Conservation (phyloP, 1,140 invertebrate species). For the Odontomachus brunneus region DNA sequence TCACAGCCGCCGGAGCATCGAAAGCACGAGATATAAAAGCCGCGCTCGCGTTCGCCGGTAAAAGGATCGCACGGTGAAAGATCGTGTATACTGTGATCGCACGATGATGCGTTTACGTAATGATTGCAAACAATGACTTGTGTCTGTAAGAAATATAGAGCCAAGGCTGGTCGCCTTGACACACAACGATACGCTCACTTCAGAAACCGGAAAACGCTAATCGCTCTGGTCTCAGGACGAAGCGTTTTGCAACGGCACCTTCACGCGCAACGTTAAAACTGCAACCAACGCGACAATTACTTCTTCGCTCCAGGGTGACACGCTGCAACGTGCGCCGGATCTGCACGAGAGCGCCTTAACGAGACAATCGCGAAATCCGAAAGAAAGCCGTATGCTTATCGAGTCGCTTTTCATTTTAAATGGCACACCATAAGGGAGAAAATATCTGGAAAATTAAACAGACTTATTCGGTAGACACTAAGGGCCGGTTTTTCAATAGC, state of each 20-base stretch:
- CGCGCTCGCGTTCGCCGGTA: no score
- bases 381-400: background rate
- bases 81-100: background rate
- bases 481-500: no score
- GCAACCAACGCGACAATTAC: constrained; percentile 38
- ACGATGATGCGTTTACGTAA: constrained; percentile 51
- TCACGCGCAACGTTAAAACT: constrained; percentile 10
- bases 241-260: constrained; percentile 39
- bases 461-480: no score
- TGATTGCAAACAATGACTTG: constrained; percentile 60
- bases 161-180: constrained; percentile 67
- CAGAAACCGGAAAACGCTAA: constrained; percentile 77
- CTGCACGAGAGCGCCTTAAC: background rate
- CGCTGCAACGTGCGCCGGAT: background rate
- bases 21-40: no score
- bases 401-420: background rate
- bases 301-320: background rate
- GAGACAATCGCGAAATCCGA: background rate
- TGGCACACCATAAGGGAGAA: no score
- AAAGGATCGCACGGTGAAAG: constrained; percentile 1
- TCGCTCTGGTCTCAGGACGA: constrained; percentile 57
- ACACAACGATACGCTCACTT: constrained; percentile 60
- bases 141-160: constrained; percentile 34
- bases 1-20: no score
- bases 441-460: no score